A percentile compares a stretch with the other conserved stretches of the same genome.
These are phyloP conservation scores for Spodoptera picta DNA, from an alignment of 2,888 invertebrate species.

Conservation along the genomic window DNA sequence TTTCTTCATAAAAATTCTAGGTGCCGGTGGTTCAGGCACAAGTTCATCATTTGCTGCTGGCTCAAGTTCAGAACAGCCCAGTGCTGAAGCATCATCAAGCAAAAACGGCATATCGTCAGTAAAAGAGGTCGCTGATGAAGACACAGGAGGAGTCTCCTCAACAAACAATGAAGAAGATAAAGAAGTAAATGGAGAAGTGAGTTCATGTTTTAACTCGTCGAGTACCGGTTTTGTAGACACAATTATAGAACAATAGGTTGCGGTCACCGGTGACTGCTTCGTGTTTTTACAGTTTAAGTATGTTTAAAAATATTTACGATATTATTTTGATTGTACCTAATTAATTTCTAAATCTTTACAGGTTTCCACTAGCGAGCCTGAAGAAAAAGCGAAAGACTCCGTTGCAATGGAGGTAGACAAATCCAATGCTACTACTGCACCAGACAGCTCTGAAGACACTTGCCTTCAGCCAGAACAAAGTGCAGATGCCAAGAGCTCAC, in stretches of 20 bases:
- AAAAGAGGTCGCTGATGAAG: constrained; percentile 71
- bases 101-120: constrained; percentile 72
- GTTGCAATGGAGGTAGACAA: constrained; percentile 72
- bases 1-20: constrained; percentile 44
- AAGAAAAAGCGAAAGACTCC: constrained; percentile 64
- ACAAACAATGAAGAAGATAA: constrained; percentile 83
- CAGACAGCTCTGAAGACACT: constrained; percentile 85
- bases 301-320: not conserved
- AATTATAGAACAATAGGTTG: too few species aligned
- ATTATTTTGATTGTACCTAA: too few species aligned
- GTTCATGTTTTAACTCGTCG: too few species aligned
- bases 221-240: too few species aligned
- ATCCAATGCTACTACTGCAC: constrained; percentile 68
- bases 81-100: constrained; percentile 74
- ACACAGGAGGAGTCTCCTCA: constrained; percentile 85
- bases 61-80: constrained; percentile 75
- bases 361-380: constrained; percentile 85
- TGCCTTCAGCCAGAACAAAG: constrained; percentile 81
- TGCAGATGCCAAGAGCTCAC: constrained; percentile 66
- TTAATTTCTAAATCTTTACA: constrained; percentile 4
- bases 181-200: constrained; percentile 83
- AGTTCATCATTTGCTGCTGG: constrained; percentile 75
- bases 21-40: constrained; percentile 74
- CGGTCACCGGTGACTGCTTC: too few species aligned
- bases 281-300: too few species aligned